These are phyloP conservation scores for Brachionus paranguensis DNA, from an alignment of 1,140 invertebrate species.

Conservation along the genomic window DNA sequence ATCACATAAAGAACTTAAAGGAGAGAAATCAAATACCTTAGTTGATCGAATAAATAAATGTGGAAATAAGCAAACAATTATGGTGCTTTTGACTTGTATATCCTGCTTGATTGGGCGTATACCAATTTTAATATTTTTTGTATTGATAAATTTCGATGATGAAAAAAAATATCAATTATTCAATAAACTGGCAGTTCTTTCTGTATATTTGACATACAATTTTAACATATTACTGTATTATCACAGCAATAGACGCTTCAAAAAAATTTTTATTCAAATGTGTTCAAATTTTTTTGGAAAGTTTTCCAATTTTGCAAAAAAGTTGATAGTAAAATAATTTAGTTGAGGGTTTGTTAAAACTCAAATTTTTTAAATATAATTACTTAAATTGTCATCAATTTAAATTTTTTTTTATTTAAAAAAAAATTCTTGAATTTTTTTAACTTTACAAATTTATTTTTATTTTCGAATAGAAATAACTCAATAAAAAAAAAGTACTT, in stretches of 20 bases:
- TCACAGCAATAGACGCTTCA: not conserved
- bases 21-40: not conserved
- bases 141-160: not conserved
- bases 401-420: too few relatives aligned
- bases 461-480: too few relatives aligned
- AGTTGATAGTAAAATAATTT: not conserved
- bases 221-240: not conserved
- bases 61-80: not conserved
- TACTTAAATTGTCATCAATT: too few relatives aligned
- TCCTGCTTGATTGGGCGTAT: not conserved
- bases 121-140: not conserved
- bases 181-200: not conserved
- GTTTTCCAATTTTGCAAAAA: not conserved
- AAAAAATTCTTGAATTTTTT: too few relatives aligned
- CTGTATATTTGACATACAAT: not conserved
- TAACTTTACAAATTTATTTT: too few relatives aligned
- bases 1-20: not conserved
- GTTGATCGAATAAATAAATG: not conserved
- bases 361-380: too few relatives aligned
- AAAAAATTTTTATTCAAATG: not conserved
- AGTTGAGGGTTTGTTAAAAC: too few relatives aligned
- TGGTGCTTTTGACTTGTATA: not conserved
- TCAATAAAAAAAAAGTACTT: too few relatives aligned
- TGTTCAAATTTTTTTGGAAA: not conserved
- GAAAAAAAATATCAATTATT: not conserved